Percentiles rank a stretch among this genome's conserved stretches.
These are phyloP conservation scores for Galbula dea DNA, from an alignment of 2,113 vertebrate species.

Conservation along the genomic window DNA sequence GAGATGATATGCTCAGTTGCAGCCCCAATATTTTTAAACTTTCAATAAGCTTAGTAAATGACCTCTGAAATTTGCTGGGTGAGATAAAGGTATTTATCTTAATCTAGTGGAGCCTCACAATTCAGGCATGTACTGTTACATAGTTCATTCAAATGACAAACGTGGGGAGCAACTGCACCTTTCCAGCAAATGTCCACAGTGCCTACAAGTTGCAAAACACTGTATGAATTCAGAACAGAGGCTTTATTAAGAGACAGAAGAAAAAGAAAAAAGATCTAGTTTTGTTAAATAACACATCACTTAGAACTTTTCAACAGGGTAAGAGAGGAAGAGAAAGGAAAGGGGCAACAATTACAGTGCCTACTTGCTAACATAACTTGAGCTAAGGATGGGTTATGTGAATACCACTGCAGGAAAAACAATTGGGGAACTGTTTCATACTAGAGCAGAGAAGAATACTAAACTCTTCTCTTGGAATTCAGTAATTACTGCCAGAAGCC, in stretches of 20 bases:
- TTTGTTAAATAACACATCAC: background rate
- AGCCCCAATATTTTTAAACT: background rate
- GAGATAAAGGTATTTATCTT: background rate
- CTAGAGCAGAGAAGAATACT: background rate
- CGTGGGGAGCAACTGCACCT: background rate
- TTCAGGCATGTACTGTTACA: background rate
- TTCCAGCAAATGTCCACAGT: background rate
- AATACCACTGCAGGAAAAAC: background rate
- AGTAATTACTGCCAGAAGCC: background rate
- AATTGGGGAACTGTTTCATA: background rate
- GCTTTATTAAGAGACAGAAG: background rate
- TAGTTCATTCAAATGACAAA: background rate
- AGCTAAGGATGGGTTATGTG: background rate
- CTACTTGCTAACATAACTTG: background rate
- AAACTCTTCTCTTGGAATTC: background rate
- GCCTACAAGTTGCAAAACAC: background rate
- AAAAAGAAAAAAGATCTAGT: background rate
- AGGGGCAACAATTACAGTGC: background rate
- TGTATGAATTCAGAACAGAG: background rate
- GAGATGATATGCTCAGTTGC: background rate
- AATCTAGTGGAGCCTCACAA: background rate
- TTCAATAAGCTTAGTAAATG: background rate
- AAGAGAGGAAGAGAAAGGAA: background rate
- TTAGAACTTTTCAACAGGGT: accelerated
- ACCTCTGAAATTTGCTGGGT: background rate